Evolutionary conservation across 2,888 invertebrate species (phyloP).

Genomic region (Leucania comma): DNA sequence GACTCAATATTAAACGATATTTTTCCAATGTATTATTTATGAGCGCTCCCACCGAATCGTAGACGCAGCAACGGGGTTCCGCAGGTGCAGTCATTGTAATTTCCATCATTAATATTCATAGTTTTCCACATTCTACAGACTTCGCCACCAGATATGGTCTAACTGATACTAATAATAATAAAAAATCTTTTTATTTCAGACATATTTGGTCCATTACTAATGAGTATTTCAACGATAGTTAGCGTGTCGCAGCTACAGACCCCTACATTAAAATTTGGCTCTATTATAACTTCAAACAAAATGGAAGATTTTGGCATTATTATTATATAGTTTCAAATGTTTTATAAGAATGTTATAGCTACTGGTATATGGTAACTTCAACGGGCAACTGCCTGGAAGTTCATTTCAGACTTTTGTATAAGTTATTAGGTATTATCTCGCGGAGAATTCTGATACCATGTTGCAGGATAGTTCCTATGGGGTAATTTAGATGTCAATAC

Average conservation of each 20-base stretch:
- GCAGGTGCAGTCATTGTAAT: constrained; percentile 22
- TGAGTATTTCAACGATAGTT: constrained; percentile 12
- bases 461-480: too few relatives aligned
- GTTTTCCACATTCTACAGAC: constrained; percentile 13
- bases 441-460: too few relatives aligned
- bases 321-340: constrained; percentile 30
- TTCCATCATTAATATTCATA: constrained; percentile 20
- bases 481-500: too few relatives aligned
- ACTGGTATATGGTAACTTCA: constrained; percentile 26
- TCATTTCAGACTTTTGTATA: too few relatives aligned
- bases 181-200: too few relatives aligned
- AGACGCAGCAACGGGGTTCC: constrained; percentile 11
- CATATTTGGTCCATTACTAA: too few relatives aligned
- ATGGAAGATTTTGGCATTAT: constrained; percentile 14
- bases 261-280: constrained; percentile 13
- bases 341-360: constrained; percentile 38
- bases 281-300: constrained; percentile 21
- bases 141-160: constrained; percentile 16
- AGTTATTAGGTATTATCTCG: too few relatives aligned
- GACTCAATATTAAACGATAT: constrained; percentile 13
- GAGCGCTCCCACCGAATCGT: constrained; percentile 9
- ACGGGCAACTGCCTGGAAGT: background rate
- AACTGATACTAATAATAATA: constrained; percentile 14
- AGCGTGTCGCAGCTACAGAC: constrained; percentile 3
- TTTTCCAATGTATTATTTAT: constrained; percentile 7